A percentile compares a stretch with the other conserved stretches of the same genome.
Evolutionary conservation across 2,888 invertebrate species (phyloP).

Genomic region (Tachina grossa): DNA sequence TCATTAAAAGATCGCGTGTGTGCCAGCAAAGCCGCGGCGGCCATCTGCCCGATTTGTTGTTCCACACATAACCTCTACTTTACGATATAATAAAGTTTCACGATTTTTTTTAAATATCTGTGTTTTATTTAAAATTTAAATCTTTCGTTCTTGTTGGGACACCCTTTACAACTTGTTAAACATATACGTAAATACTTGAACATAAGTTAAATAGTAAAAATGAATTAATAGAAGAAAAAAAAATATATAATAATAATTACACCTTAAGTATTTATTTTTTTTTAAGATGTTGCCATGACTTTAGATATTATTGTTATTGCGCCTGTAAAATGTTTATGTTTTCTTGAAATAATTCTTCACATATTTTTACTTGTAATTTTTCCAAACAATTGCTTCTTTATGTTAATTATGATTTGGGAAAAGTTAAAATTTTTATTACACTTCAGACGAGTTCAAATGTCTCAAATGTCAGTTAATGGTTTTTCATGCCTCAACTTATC

Average conservation of each 20-base stretch:
- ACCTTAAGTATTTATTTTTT: constrained; percentile 27
- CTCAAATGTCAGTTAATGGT: not conserved
- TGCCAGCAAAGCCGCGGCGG: too few relatives aligned
- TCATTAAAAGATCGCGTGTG: too few relatives aligned
- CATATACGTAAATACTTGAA: constrained; percentile 43
- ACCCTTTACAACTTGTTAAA: constrained; percentile 38
- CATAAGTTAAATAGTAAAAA: constrained; percentile 18
- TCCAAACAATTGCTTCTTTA: not conserved
- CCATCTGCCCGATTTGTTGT: too few relatives aligned
- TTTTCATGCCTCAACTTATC: not conserved
- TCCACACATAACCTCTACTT: too few relatives aligned
- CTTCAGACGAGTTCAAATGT: constrained; percentile 7
- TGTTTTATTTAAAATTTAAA: too few relatives aligned
- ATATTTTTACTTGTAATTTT: not conserved
- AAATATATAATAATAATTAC: constrained; percentile 50
- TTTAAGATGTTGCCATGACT: not conserved
- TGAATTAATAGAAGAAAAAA: not conserved
- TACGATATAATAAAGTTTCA: too few relatives aligned
- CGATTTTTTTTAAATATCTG: too few relatives aligned
- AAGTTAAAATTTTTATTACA: not conserved
- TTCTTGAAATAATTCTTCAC: not conserved
- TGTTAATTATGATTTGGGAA: not conserved
- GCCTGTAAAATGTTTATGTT: constrained; percentile 6
- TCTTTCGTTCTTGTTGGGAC: too few relatives aligned
- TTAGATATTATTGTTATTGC: not conserved